Conservation (phyloP, 2,888 invertebrate genomes). For the Julus scandinavius region DNA sequence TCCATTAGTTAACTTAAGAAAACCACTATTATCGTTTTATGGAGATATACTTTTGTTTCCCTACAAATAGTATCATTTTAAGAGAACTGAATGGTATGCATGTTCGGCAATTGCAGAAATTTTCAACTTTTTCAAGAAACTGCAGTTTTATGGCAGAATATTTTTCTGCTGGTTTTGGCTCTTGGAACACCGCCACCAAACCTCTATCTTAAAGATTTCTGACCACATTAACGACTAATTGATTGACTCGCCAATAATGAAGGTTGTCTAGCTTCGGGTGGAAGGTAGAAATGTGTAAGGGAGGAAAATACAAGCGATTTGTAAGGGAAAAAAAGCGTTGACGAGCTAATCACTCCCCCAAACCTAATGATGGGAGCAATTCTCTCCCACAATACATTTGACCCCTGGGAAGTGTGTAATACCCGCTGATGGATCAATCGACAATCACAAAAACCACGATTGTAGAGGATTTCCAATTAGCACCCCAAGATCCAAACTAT, state of each 20-base stretch:
- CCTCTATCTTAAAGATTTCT: neutral
- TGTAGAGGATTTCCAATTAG: neutral
- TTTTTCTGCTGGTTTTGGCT: neutral
- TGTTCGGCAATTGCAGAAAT: too few relatives aligned
- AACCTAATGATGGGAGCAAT: neutral
- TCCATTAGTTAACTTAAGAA: too few relatives aligned
- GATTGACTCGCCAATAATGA: neutral
- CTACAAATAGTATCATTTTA: too few relatives aligned
- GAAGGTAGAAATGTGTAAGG: neutral
- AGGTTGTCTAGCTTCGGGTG: neutral
- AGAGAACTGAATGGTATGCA: too few relatives aligned
- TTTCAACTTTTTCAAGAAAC: too few relatives aligned
- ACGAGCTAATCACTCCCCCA: neutral
- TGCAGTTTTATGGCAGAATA: neutral
- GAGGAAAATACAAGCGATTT: neutral
- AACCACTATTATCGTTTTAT: too few relatives aligned
- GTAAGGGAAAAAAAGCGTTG: neutral
- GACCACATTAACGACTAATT: neutral
- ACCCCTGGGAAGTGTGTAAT: conserved; percentile 1
- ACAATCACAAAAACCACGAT: neutral
- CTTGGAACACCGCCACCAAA: neutral
- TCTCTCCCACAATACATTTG: neutral
- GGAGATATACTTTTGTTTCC: too few relatives aligned
- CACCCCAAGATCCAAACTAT: neutral
- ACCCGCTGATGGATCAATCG: neutral